Conservation (phyloP, 2,113 vertebrate species). For the Dipodomys stephensi region DNA sequence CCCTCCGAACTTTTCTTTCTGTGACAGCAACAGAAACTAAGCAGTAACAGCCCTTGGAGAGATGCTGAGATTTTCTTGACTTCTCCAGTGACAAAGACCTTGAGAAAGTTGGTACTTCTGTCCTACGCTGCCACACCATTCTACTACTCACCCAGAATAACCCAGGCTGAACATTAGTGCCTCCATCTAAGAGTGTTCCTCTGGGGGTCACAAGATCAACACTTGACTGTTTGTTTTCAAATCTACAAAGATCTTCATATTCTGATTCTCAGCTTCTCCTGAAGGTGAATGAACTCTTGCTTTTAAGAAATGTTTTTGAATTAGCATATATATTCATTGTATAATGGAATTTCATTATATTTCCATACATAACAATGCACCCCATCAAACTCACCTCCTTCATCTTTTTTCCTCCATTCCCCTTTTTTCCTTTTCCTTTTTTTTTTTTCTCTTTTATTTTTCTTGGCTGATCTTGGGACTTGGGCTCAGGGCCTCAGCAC, state of each 20-base stretch:
- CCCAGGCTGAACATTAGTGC: constrained; percentile 53
- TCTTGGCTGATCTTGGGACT: too few species aligned
- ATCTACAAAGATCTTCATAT: constrained; percentile 52
- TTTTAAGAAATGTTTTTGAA: background rate
- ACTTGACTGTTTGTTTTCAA: constrained; percentile 74
- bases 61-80: constrained; percentile 65
- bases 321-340: background rate
- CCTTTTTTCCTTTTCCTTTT: too few species aligned
- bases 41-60: constrained; percentile 51
- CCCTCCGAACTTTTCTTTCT: constrained; percentile 43
- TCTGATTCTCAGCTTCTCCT: constrained; percentile 52
- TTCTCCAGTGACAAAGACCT: constrained; percentile 50
- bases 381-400: too few species aligned
- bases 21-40: constrained; percentile 66
- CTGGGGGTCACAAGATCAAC: constrained; percentile 51
- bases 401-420: too few species aligned
- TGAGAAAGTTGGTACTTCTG: constrained; percentile 52
- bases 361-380: too few species aligned
- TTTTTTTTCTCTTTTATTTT: too few species aligned
- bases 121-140: background rate
- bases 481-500: too few species aligned
- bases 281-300: constrained; percentile 74
- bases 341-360: too few species aligned
- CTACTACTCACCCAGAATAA: constrained; percentile 11
- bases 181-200: constrained; percentile 37